Base-by-base conservation (phyloP, 2,797 vertebrate genomes). In the Gambelia wislizenii region DNA sequence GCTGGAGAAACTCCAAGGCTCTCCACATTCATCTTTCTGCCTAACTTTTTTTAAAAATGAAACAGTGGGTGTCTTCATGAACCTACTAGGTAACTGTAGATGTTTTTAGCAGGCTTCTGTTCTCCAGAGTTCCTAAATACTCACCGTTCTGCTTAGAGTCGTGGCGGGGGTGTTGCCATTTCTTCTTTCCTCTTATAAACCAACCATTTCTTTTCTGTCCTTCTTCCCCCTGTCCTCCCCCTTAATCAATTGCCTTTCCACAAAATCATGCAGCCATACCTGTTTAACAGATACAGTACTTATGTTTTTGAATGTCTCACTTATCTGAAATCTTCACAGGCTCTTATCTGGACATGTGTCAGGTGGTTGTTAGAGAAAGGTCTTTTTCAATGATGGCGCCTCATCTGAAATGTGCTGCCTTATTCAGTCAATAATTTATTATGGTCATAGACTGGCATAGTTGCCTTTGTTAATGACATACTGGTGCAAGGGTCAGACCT, bases 21-120 rank as follows among this genome's bases (percentile, higher is more conserved):
- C n/a, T 89, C 88, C 88, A 88, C 42, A 52, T 93, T 39, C 0
- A 0, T 67, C 74, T 20, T 92, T 87, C 85, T 96, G 93, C 93
- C 94, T 94, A 89, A 92, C 79, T 27, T 92, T 75, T n/a, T 70
- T 86, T 89, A 87, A 94, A 91, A 94, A 83, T 70, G 84, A 87
- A 93, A 52, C 86, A 81, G 82, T 56, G 39, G 84, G 86, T 83
- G 75, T 89, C 93, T 96, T 92, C 20, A 83, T 89, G 92, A 95
- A 93, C 36, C 44, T 81, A 8, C 78, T 88, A 39, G 39, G 64
- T 91, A 64, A 88, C 91, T 93, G 94, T 91, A 87, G 91, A 93
- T 89, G 77, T 89, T 33, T 69, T 79, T 88, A 89, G 84, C 67
- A 91, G 6, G 36, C 83, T 92, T 93, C 87, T 87, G 92, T 27